Conservation (phyloP, 2,113 vertebrate species). For the Mirounga angustirostris region DNA sequence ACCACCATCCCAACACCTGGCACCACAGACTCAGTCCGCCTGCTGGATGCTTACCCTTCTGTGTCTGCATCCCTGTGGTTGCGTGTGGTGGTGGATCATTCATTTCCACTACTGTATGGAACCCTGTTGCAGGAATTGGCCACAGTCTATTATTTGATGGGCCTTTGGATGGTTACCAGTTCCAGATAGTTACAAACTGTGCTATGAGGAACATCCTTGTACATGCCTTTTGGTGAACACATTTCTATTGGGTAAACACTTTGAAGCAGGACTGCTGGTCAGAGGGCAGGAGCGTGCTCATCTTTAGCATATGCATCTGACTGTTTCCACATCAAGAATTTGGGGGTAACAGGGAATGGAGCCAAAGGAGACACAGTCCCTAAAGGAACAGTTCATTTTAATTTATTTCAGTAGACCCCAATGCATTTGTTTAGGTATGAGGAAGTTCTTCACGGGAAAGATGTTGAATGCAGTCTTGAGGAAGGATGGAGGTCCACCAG, state of each 20-base stretch:
- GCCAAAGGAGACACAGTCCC: neutral
- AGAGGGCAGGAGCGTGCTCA: fast-evolving
- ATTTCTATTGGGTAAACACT: neutral
- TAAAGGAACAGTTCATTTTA: fast-evolving
- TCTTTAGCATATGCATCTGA: too few species aligned
- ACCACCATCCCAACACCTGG: fast-evolving
- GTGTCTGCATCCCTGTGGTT: fast-evolving
- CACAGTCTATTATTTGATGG: neutral
- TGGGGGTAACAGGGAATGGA: neutral
- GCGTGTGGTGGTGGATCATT: fast-evolving
- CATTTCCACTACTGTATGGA: fast-evolving
- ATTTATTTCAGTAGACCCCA: neutral
- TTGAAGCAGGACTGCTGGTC: neutral
- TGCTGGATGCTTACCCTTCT: neutral
- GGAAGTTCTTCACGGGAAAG: neutral
- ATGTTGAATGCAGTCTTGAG: neutral
- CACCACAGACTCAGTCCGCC: neutral
- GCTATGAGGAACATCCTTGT: too few species aligned
- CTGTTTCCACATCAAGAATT: too few species aligned
- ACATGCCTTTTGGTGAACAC: neutral
- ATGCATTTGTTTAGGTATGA: neutral
- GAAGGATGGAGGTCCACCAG: neutral
- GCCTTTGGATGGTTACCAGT: neutral
- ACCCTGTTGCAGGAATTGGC: fast-evolving
- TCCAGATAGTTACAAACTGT: neutral